These are phyloP conservation scores for Drosophila subquinaria DNA, from an alignment of 2,888 invertebrate species.

Conservation along the genomic window DNA sequence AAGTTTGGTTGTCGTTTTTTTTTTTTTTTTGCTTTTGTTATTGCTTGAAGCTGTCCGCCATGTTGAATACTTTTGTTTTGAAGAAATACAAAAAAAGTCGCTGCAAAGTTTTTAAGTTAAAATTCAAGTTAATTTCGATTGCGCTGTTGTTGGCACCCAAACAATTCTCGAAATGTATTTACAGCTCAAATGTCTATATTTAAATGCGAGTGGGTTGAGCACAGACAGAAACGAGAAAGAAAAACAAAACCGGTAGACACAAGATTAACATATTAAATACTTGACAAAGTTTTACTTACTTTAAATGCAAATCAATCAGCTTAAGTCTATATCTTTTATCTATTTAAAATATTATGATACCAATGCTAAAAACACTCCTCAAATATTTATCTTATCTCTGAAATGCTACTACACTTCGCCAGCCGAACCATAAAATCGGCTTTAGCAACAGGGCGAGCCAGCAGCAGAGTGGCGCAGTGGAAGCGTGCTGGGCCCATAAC, in stretches of 20 bases:
- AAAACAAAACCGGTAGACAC: constrained; percentile 42
- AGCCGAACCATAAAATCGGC: not conserved
- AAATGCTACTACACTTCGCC: constrained; percentile 13
- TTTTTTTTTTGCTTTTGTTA: constrained; percentile 31
- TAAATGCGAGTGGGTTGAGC: constrained; percentile 29
- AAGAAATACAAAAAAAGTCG: constrained; percentile 47
- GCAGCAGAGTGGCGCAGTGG: constrained; percentile 64
- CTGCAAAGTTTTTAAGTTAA: constrained; percentile 47
- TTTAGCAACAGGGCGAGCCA: not conserved
- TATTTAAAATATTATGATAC: constrained; percentile 2
- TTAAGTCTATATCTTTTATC: constrained; percentile 3
- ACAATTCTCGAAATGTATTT: constrained; percentile 31
- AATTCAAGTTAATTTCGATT: constrained; percentile 65
- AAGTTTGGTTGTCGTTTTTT: constrained; percentile 32
- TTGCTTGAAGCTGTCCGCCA: constrained; percentile 75
- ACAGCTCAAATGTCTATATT: constrained; percentile 40
- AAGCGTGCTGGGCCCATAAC: constrained; percentile 68
- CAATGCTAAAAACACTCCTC: constrained; percentile 9
- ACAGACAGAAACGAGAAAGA: not conserved
- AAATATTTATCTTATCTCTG: constrained; percentile 11
- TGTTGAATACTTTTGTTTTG: constrained; percentile 82
- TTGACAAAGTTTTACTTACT: constrained; percentile 10
- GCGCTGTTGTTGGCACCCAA: constrained; percentile 33
- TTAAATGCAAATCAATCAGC: constrained; percentile 27
- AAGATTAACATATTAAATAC: constrained; percentile 37